Evolutionary conservation across 1,140 invertebrate genomes (phyloP).

Genomic region (Augochlora pura): DNA sequence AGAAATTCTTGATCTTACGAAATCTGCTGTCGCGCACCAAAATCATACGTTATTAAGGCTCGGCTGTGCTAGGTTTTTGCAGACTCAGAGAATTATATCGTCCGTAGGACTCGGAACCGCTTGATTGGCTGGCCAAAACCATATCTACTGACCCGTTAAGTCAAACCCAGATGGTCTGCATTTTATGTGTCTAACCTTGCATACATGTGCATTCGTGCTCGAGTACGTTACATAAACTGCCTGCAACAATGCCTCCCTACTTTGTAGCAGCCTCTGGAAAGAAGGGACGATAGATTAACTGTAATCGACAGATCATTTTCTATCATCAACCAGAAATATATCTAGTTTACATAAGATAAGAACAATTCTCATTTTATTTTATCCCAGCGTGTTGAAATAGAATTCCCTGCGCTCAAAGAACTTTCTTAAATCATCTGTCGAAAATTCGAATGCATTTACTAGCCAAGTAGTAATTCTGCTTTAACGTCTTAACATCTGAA

Average conservation of each 20-base stretch:
- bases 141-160: conserved; percentile 58
- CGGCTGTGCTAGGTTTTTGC: not conserved
- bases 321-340: too few relatives aligned
- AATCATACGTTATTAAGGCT: not conserved
- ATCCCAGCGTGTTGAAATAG: too few relatives aligned
- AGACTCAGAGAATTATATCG: conserved; percentile 39
- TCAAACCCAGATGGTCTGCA: conserved; percentile 46
- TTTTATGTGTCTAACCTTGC: conserved; percentile 47
- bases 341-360: too few relatives aligned
- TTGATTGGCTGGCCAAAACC: conserved; percentile 51
- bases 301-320: not conserved
- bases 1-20: too few relatives aligned
- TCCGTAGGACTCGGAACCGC: conserved; percentile 24
- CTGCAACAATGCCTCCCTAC: conserved; percentile 35
- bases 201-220: conserved; percentile 32
- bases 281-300: conserved; percentile 13
- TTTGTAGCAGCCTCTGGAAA: conserved; percentile 7
- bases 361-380: too few relatives aligned
- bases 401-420: too few relatives aligned
- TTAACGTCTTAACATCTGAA: too few relatives aligned
- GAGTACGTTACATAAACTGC: conserved; percentile 34
- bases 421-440: too few relatives aligned
- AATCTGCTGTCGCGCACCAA: not conserved
- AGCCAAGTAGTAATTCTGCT: too few relatives aligned
- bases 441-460: too few relatives aligned